Conservation (phyloP, 2,797 vertebrate species). For the Rhynchonycteris naso region DNA sequence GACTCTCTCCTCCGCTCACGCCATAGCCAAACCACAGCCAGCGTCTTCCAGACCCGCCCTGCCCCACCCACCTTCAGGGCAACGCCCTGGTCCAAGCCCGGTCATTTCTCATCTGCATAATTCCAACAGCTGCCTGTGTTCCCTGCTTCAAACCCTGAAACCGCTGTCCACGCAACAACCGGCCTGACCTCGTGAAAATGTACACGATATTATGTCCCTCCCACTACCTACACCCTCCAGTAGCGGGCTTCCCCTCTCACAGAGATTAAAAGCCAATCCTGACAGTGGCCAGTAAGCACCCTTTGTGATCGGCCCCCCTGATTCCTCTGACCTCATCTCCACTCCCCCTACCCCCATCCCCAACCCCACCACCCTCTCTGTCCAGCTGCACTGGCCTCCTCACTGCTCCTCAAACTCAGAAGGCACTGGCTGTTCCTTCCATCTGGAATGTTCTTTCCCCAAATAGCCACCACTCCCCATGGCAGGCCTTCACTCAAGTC, state of each 20-base stretch:
- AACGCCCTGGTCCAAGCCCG: accelerated
- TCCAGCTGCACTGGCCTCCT: not conserved
- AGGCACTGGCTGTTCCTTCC: not conserved
- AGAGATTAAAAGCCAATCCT: not conserved
- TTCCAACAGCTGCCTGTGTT: not conserved
- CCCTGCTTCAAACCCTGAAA: not conserved
- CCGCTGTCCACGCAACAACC: not conserved
- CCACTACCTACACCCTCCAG: accelerated
- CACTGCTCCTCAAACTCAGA: not conserved
- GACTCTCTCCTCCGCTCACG: not conserved
- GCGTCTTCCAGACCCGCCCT: accelerated
- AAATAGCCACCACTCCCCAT: accelerated
- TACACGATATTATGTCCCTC: accelerated
- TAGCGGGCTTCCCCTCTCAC: accelerated
- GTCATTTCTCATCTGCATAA: not conserved
- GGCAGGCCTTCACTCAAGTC: not conserved
- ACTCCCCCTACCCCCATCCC: not conserved
- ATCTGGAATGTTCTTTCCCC: not conserved
- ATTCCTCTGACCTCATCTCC: not conserved
- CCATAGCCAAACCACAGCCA: not conserved
- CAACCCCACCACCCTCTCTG: not conserved
- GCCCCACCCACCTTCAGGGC: accelerated
- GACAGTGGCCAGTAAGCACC: accelerated
- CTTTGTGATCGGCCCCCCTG: accelerated
- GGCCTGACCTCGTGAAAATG: accelerated